Evolutionary conservation across 2,888 invertebrate genomes (phyloP).

Genomic region (Aphrophora alni): DNA sequence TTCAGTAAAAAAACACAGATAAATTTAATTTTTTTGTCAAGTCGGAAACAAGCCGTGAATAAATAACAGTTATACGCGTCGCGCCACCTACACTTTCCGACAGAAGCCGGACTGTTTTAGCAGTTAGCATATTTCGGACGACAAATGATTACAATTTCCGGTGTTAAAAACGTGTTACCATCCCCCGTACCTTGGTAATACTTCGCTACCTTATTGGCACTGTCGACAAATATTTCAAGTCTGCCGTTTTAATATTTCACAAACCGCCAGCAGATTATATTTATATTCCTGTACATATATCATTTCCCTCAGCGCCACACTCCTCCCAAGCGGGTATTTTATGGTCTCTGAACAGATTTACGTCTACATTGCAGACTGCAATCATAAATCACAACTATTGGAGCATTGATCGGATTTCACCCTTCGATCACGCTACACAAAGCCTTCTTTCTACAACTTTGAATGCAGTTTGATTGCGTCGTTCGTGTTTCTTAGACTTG

Average conservation of each 20-base stretch:
- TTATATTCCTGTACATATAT: background rate
- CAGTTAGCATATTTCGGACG: background rate
- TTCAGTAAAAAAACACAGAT: background rate
- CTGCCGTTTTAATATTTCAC: no score
- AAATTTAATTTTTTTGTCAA: background rate
- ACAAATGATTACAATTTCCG: conserved; percentile 1
- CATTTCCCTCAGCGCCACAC: background rate
- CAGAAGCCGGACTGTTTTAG: background rate
- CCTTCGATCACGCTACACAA: background rate
- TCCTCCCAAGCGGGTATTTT: background rate
- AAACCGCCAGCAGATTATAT: background rate
- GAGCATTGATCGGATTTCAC: background rate
- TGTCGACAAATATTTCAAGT: background rate
- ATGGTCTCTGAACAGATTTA: background rate
- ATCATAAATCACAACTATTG: background rate
- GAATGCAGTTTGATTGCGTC: background rate
- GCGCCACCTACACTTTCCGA: background rate
- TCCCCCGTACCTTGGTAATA: background rate
- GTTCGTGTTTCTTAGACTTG: no score
- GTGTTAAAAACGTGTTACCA: background rate
- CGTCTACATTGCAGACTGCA: background rate
- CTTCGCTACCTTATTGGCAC: background rate
- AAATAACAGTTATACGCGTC: background rate
- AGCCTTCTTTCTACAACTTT: background rate
- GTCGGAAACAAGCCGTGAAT: background rate